Conservation (phyloP, 2,113 vertebrate species). For the Dicentrarchus labrax region DNA sequence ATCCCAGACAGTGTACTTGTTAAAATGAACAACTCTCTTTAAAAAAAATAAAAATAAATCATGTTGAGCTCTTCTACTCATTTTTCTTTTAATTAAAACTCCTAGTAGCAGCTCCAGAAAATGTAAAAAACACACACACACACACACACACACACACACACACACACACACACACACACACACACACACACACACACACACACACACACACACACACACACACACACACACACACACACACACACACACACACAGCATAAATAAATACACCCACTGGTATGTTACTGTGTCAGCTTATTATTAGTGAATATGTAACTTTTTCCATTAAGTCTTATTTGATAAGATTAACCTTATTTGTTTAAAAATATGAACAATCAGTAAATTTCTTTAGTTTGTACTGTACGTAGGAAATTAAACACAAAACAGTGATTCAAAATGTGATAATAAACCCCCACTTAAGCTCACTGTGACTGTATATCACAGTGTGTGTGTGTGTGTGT, state of each 20-base stretch:
- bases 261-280: neutral
- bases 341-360: neutral
- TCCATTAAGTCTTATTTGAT: neutral
- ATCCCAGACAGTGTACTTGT: conserved; percentile 3
- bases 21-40: conserved; percentile 20
- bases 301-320: neutral
- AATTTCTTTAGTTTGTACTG: neutral
- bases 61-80: neutral
- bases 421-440: too few species aligned
- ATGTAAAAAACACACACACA: neutral
- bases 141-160: neutral
- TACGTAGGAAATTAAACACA: neutral
- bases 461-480: neutral
- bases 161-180: neutral
- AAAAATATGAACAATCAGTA: neutral
- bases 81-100: conserved; percentile 18
- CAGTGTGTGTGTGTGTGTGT: neutral
- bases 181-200: neutral
- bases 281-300: neutral
- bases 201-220: too few species aligned
- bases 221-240: neutral
- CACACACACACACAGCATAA: neutral
- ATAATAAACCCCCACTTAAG: too few species aligned
- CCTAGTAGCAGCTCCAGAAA: neutral
- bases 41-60: neutral